Conservation (phyloP, 2,113 vertebrate species). For the Lanius collurio region DNA sequence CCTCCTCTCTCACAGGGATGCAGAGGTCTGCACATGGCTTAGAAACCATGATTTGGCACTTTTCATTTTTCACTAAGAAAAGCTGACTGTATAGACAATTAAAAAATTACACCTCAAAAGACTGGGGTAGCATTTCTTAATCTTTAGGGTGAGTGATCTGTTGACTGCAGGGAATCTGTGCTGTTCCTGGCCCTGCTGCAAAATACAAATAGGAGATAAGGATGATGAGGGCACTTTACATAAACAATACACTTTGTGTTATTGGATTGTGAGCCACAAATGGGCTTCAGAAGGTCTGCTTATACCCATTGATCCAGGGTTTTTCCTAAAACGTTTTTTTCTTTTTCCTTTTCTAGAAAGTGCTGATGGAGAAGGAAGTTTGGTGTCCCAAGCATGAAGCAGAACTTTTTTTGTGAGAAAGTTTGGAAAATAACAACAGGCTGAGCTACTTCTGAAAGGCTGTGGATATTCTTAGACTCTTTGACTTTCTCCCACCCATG, state of each 20-base stretch:
- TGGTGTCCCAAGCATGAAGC: not conserved
- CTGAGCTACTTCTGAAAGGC: not conserved
- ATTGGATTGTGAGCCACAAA: not conserved
- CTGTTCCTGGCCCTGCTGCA: not conserved
- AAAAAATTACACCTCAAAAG: not conserved
- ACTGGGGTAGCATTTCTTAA: not conserved
- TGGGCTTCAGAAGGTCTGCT: not conserved
- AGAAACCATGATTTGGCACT: not conserved
- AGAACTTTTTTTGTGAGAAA: not conserved
- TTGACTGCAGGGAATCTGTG: not conserved
- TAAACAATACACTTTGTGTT: not conserved
- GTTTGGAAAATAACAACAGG: not conserved
- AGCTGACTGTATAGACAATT: not conserved
- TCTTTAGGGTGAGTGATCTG: not conserved
- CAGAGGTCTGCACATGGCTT: not conserved
- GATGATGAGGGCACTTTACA: not conserved
- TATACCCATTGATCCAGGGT: not conserved
- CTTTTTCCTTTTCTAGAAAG: not conserved
- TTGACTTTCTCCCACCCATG: not conserved
- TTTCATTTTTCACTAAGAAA: not conserved
- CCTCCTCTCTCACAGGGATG: not conserved
- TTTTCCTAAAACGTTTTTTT: not conserved
- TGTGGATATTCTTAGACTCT: not conserved
- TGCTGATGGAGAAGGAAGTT: not conserved
- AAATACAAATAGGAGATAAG: not conserved